Conservation (phyloP, 2,797 vertebrate genomes). For the Dipus sagitta region DNA sequence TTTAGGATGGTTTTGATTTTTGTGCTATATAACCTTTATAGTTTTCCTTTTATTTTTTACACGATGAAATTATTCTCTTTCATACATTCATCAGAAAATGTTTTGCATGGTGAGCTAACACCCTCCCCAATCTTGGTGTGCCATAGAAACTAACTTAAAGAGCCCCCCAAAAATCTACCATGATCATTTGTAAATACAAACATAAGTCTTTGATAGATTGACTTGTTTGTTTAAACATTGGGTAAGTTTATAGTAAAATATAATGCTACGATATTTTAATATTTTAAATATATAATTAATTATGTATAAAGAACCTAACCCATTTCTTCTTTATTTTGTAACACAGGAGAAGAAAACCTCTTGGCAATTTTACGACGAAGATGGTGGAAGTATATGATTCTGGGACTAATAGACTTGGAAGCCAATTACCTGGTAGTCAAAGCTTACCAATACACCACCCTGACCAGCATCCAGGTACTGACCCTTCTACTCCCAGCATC, state of each 20-base stretch:
- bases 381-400: slow-evolving; percentile 99
- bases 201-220: background rate
- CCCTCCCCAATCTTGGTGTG: background rate
- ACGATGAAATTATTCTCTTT: background rate
- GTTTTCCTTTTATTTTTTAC: slow-evolving; percentile 52
- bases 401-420: slow-evolving; percentile 96
- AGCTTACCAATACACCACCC: slow-evolving; percentile 97
- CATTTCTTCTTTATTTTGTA: slow-evolving; percentile 63
- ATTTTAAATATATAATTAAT: slow-evolving; percentile 6
- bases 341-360: slow-evolving; percentile 95
- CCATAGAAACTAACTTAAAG: slow-evolving; percentile 6
- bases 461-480: slow-evolving; percentile 96
- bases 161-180: background rate
- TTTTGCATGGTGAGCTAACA: slow-evolving; percentile 22
- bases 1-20: background rate
- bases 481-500: background rate
- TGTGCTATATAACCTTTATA: background rate
- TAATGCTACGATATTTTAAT: background rate
- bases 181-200: slow-evolving; percentile 23
- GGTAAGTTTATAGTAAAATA: background rate
- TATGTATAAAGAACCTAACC: slow-evolving; percentile 24
- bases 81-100: background rate
- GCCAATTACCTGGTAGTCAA: slow-evolving; percentile 97
- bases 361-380: slow-evolving; percentile 96
- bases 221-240: slow-evolving; percentile 53